phyloP scores from a whole-genome alignment of 2,113 vertebrate species.

The Martes martes region DNA sequence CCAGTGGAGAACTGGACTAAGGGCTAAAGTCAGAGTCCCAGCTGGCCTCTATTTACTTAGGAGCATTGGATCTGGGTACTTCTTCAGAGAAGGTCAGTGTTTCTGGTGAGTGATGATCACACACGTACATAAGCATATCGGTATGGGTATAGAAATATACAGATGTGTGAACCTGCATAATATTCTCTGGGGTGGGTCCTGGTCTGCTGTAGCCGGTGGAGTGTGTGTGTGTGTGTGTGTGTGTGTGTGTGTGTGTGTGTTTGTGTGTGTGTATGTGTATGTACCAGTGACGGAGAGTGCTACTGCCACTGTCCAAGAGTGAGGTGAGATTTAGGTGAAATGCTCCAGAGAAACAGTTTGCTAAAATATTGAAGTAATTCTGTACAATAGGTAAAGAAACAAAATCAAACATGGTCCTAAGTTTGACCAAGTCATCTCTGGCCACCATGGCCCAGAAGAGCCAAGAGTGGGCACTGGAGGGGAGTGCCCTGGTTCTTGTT shows the following conservation, averaged over 20 bases:
- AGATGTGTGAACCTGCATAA: background rate
- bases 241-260: background rate
- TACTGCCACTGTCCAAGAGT: background rate
- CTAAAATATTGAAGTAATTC: constrained; percentile 27
- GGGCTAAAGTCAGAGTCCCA: background rate
- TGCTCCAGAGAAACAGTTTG: background rate
- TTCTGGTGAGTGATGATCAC: background rate
- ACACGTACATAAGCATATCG: background rate
- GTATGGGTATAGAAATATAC: background rate
- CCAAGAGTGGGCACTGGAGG: background rate
- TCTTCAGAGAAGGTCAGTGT: background rate
- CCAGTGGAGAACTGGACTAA: background rate
- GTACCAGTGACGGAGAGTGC: background rate
- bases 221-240: background rate
- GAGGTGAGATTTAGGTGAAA: background rate
- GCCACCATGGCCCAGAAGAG: background rate
- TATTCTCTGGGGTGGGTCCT: background rate
- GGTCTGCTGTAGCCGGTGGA: background rate
- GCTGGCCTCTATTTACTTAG: background rate
- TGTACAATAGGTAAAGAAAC: background rate
- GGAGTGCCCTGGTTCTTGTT: background rate
- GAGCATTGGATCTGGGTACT: background rate
- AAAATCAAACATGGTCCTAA: background rate
- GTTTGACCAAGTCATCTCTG: background rate
- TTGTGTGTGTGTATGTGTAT: background rate